A percentile compares a stretch with the other conserved stretches of the same genome.
phyloP scores from a whole-genome alignment of 2,797 vertebrate genomes.

The Pangasius djambal region DNA sequence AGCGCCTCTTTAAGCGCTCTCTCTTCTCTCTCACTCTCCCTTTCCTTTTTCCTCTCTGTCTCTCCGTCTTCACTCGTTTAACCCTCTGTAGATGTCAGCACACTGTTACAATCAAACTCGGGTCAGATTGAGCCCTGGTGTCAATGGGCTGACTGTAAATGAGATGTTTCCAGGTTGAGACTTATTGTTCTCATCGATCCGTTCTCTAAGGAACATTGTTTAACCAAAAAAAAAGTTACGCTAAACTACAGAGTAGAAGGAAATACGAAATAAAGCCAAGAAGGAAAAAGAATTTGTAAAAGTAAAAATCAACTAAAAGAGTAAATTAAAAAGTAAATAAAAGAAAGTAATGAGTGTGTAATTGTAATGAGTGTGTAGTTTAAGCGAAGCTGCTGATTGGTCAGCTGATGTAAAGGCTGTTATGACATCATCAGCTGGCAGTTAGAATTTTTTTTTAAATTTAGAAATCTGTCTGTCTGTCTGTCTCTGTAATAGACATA shows the following conservation, averaged over 20 bases:
- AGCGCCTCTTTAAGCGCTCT: slow-evolving; percentile 51
- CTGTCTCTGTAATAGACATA: background rate
- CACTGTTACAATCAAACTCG: background rate
- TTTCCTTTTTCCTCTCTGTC: background rate
- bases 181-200: background rate
- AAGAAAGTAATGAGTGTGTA: too few species aligned
- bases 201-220: background rate
- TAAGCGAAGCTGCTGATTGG: background rate
- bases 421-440: background rate
- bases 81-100: background rate
- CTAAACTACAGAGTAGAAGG: background rate
- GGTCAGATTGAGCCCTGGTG: background rate
- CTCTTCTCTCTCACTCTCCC: background rate
- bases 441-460: background rate
- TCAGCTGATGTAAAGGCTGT: background rate
- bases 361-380: background rate
- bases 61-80: background rate
- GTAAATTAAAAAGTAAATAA: background rate
- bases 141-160: background rate
- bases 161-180: background rate
- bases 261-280: background rate
- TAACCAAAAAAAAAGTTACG: too few species aligned
- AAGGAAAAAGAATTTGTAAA: background rate
- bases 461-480: too few species aligned
- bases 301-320: too few species aligned